A percentile compares a stretch with the other conserved stretches of the same genome.
These are phyloP conservation scores for Onchidella celtica DNA, from an alignment of 2,888 invertebrate species.

Conservation along the genomic window DNA sequence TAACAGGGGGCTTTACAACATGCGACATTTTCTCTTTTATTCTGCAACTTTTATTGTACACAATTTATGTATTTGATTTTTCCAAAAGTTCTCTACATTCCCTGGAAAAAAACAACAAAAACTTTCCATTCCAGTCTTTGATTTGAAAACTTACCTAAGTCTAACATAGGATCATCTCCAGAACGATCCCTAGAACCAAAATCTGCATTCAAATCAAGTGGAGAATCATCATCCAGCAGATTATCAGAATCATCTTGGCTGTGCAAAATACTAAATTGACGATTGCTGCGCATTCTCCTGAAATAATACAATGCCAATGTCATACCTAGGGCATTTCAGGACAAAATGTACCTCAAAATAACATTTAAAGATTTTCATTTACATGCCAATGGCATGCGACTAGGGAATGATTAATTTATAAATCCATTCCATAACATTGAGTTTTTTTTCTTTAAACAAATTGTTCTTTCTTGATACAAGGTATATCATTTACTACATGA, in stretches of 20 bases:
- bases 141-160: constrained; percentile 46
- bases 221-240: constrained; percentile 60
- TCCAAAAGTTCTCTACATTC: background rate
- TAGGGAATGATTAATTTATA: too few relatives aligned
- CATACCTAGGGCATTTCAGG: background rate
- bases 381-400: too few relatives aligned
- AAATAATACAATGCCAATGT: background rate
- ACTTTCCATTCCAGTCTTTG: background rate
- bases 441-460: too few relatives aligned
- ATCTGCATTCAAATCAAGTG: constrained; percentile 58
- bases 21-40: too few relatives aligned
- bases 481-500: too few relatives aligned
- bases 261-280: constrained; percentile 56
- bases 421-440: too few relatives aligned
- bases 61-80: too few relatives aligned
- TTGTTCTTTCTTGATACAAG: too few relatives aligned
- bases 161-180: constrained; percentile 53
- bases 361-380: too few relatives aligned
- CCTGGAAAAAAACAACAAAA: background rate
- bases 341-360: background rate
- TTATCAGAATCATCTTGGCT: constrained; percentile 56
- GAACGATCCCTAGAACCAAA: constrained; percentile 44
- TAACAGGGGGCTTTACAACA: too few relatives aligned
- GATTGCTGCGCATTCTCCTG: constrained; percentile 56
- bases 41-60: background rate